Evolutionary conservation across 1,140 invertebrate genomes (phyloP).

Genomic region (Drosophila orosa): DNA sequence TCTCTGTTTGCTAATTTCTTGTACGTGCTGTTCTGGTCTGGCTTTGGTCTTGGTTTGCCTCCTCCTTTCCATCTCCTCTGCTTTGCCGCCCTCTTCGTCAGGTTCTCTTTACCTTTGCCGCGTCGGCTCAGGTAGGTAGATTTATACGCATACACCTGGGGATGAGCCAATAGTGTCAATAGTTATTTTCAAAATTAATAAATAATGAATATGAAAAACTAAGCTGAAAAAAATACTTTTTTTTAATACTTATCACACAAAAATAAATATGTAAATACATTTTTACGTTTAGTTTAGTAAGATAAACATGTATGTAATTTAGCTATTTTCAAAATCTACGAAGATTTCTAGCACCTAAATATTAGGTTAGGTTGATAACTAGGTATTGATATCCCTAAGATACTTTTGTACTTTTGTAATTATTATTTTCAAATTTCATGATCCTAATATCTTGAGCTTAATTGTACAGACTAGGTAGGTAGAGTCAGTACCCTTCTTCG

Average conservation of each 20-base stretch:
- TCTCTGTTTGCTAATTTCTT: conserved; percentile 77
- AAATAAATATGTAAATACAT: not conserved
- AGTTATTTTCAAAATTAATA: not conserved
- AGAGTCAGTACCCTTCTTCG: conserved; percentile 64
- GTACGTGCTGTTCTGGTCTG: conserved; percentile 78
- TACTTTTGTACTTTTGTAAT: not conserved
- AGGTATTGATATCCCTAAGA: too few species aligned
- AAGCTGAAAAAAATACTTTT: not conserved
- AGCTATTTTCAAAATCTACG: too few species aligned
- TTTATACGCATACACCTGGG: conserved; percentile 13
- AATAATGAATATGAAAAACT: too few species aligned
- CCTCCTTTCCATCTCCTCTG: not conserved
- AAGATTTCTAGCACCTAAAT: not conserved
- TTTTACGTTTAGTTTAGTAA: too few species aligned
- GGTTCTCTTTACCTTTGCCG: conserved; percentile 43
- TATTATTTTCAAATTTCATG: too few species aligned
- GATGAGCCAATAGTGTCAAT: conserved; percentile 1
- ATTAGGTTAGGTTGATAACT: too few species aligned
- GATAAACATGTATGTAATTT: too few species aligned
- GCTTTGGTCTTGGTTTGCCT: conserved; percentile 53
- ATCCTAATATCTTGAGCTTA: not conserved
- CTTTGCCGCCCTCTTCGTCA: conserved; percentile 19
- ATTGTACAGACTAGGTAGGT: conserved; percentile 16
- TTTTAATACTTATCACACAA: not conserved
- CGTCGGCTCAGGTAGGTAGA: conserved; percentile 56